Evolutionary conservation across 2,888 invertebrate genomes (phyloP).

Genomic region (Agapostemon virescens): DNA sequence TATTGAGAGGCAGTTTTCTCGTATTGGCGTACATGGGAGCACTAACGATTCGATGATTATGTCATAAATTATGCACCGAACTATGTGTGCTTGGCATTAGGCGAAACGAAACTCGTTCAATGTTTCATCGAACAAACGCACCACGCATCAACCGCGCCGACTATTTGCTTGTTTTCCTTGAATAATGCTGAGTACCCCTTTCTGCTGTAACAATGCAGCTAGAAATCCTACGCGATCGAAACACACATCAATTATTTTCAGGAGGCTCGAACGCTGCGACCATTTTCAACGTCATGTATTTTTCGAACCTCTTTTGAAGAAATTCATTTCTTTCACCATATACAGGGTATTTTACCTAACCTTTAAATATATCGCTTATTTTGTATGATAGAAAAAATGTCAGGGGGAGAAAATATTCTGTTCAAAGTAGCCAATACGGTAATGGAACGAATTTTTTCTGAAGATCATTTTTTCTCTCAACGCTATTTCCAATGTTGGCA

Average conservation of each 20-base stretch:
- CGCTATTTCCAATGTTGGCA: too few species aligned
- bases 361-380: too few species aligned
- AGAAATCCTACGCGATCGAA: background rate
- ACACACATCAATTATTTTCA: background rate
- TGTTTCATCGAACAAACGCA: conserved; percentile 44
- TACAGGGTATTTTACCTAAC: too few species aligned
- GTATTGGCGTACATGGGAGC: background rate
- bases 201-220: background rate
- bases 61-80: conserved; percentile 53
- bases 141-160: conserved; percentile 7
- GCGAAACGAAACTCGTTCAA: conserved; percentile 48
- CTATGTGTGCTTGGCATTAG: conserved; percentile 17
- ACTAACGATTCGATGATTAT: conserved; percentile 54
- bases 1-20: conserved; percentile 39
- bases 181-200: conserved; percentile 26
- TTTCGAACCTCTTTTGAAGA: too few species aligned
- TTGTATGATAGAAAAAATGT: too few species aligned
- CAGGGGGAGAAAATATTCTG: too few species aligned
- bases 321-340: too few species aligned
- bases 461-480: too few species aligned
- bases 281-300: too few species aligned
- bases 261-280: too few species aligned
- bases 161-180: conserved; percentile 24
- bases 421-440: too few species aligned
- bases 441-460: too few species aligned